These are phyloP conservation scores for Florisuga fusca DNA, from an alignment of 2,797 vertebrate species.

Conservation along the genomic window DNA sequence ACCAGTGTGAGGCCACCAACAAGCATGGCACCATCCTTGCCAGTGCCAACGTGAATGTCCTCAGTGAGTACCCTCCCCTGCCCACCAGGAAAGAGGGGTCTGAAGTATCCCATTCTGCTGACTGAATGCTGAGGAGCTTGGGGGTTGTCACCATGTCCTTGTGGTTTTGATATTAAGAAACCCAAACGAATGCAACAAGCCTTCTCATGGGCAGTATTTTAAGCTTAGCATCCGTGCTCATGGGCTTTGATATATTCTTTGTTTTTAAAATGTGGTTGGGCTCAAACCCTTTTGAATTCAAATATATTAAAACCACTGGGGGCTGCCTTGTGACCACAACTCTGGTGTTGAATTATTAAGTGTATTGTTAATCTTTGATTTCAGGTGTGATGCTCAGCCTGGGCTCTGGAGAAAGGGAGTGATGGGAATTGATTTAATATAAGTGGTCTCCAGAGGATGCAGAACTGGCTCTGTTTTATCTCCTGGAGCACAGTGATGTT, in stretches of 20 bases:
- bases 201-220: fast-evolving
- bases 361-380: neutral
- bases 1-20: slow-evolving; percentile 94
- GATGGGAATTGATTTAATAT: neutral
- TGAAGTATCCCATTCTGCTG: neutral
- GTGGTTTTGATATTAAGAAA: neutral
- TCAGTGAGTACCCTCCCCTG: slow-evolving; percentile 83
- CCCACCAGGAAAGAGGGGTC: fast-evolving
- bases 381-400: neutral
- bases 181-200: neutral
- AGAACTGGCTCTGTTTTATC: neutral
- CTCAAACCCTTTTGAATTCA: neutral
- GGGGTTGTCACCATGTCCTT: neutral
- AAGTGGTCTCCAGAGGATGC: neutral
- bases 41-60: slow-evolving; percentile 90
- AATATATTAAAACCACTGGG: neutral
- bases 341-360: neutral
- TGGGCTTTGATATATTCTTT: neutral
- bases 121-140: neutral
- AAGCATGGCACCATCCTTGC: slow-evolving; percentile 89
- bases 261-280: neutral
- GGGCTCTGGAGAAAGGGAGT: neutral
- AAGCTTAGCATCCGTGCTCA: fast-evolving
- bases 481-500: neutral
- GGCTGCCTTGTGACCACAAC: neutral